phyloP scores from a whole-genome alignment of 2,888 invertebrate genomes.

The Ophion costatus region DNA sequence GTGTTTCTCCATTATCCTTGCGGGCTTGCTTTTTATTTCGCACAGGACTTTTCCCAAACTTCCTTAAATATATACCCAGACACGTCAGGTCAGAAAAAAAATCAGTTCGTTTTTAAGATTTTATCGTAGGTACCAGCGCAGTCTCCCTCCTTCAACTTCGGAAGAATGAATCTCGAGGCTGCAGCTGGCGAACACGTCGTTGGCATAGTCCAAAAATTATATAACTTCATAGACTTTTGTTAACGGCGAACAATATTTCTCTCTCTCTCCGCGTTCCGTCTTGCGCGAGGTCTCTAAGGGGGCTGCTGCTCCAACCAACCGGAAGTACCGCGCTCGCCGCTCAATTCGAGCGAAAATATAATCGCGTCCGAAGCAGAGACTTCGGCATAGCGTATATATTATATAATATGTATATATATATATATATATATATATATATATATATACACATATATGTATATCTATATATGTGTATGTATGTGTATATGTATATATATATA shows the following conservation, averaged over 20 bases:
- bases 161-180: slow-evolving; percentile 58
- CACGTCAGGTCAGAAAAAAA: slow-evolving; percentile 3
- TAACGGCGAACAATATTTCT: slow-evolving; percentile 39
- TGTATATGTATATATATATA: background rate
- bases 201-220: slow-evolving; percentile 31
- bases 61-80: background rate
- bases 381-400: slow-evolving; percentile 10
- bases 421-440: no score
- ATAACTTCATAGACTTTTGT: slow-evolving; percentile 19
- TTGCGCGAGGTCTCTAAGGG: background rate
- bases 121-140: background rate
- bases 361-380: slow-evolving; percentile 64
- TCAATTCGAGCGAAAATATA: slow-evolving; percentile 57
- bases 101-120: slow-evolving; percentile 48
- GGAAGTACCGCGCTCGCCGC: slow-evolving; percentile 49
- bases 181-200: slow-evolving; percentile 44
- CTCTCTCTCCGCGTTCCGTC: slow-evolving; percentile 8
- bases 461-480: no score
- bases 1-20: slow-evolving; percentile 63
- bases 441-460: no score
- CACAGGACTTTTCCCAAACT: slow-evolving; percentile 10
- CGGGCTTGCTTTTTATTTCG: slow-evolving; percentile 14
- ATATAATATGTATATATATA: no score
- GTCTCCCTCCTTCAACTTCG: slow-evolving; percentile 45
- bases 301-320: slow-evolving; percentile 51